These are phyloP conservation scores for Chlamydotis undulata DNA, from an alignment of 2,113 vertebrate genomes.

Conservation along the genomic window DNA sequence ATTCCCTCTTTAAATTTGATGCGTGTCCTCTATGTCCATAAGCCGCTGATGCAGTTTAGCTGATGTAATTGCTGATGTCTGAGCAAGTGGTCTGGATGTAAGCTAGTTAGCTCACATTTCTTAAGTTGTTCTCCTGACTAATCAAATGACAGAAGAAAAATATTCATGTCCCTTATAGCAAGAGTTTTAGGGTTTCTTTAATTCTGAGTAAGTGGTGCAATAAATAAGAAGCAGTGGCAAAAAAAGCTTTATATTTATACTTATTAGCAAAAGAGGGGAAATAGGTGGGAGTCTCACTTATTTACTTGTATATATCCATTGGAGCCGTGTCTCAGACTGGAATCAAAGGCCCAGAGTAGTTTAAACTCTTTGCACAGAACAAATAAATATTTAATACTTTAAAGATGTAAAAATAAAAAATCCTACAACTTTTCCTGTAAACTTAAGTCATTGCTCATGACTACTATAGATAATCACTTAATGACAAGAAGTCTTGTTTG, in stretches of 20 bases:
- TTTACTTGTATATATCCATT: background rate
- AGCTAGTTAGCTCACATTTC: background rate
- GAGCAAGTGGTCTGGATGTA: background rate
- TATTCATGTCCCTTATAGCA: background rate
- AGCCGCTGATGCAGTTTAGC: background rate
- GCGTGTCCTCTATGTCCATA: background rate
- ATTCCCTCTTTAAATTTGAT: background rate
- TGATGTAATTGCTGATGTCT: background rate
- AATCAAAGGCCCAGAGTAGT: background rate
- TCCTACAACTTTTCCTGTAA: background rate
- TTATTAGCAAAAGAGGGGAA: background rate
- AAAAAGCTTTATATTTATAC: background rate
- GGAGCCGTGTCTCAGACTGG: background rate
- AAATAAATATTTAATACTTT: background rate
- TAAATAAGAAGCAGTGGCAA: background rate
- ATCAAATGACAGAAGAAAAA: background rate
- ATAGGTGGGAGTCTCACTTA: background rate
- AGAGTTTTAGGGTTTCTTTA: background rate
- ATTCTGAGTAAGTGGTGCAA: background rate
- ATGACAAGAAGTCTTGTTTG: background rate
- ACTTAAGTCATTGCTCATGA: background rate
- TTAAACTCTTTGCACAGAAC: background rate
- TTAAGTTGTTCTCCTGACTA: background rate
- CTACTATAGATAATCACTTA: background rate
- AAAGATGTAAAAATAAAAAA: background rate